These are phyloP conservation scores for Leucoptera coffeella DNA, from an alignment of 2,888 invertebrate species.

Conservation along the genomic window DNA sequence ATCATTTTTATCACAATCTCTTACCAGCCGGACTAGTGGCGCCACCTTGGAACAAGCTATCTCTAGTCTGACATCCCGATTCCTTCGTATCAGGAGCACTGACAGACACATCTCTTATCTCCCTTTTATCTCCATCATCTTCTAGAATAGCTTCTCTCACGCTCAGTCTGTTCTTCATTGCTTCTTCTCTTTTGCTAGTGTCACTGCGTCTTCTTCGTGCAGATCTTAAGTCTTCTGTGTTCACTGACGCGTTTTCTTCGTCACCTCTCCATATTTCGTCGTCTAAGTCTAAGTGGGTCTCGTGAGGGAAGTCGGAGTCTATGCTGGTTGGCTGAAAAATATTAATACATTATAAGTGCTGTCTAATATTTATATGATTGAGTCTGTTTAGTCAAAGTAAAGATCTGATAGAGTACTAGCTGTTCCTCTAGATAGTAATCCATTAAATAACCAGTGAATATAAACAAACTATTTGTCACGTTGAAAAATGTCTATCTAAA, in stretches of 20 bases:
- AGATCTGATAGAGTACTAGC: too few species aligned
- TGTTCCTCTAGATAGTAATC: too few species aligned
- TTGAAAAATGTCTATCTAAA: too few species aligned
- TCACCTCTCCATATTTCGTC: slow-evolving; percentile 31
- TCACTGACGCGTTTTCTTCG: slow-evolving; percentile 14
- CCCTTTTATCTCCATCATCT: slow-evolving; percentile 20
- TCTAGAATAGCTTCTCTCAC: slow-evolving; percentile 15
- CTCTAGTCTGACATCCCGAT: slow-evolving; percentile 71
- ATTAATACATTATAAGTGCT: too few species aligned
- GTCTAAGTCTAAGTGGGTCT: slow-evolving; percentile 26
- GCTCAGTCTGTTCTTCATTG: slow-evolving; percentile 15
- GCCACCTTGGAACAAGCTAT: slow-evolving; percentile 59
- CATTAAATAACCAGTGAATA: too few species aligned
- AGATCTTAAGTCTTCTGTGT: too few species aligned
- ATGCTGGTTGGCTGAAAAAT: slow-evolving; percentile 32
- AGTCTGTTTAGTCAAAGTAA: too few species aligned
- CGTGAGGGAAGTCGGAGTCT: slow-evolving; percentile 34
- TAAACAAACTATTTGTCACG: too few species aligned
- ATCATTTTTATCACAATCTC: too few species aligned
- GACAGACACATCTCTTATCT: slow-evolving; percentile 35
- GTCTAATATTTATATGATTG: too few species aligned
- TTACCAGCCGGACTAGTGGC: slow-evolving; percentile 37
- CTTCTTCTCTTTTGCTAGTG: slow-evolving; percentile 28
- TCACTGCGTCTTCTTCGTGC: slow-evolving; percentile 26
- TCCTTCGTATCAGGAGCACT: slow-evolving; percentile 43